phyloP scores from a whole-genome alignment of 2,888 invertebrate genomes.

The Oxyteleia sp. region DNA sequence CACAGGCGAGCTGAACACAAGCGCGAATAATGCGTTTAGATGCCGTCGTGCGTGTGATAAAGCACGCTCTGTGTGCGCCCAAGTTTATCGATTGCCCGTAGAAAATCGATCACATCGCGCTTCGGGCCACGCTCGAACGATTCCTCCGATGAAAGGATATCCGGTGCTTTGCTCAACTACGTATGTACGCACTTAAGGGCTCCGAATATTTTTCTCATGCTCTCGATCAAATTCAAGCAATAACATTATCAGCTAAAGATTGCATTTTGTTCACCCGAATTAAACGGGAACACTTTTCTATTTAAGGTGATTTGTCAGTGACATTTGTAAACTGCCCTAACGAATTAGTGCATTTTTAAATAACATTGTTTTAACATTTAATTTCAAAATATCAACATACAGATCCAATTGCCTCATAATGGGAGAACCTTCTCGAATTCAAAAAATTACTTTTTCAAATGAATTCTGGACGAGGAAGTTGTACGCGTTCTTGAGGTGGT shows the following conservation, averaged over 20 bases:
- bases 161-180: slow-evolving; percentile 79
- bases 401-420: no score
- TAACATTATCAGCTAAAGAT: slow-evolving; percentile 28
- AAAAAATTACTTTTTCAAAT: no score
- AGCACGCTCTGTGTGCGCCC: slow-evolving; percentile 68
- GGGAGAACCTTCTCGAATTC: no score
- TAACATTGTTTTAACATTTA: no score
- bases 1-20: slow-evolving; percentile 39
- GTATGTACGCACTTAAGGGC: slow-evolving; percentile 61
- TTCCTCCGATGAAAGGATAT: slow-evolving; percentile 83
- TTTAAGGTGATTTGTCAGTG: no score
- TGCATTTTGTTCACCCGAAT: no score
- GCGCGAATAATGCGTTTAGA: slow-evolving; percentile 67
- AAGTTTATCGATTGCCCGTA: slow-evolving; percentile 70
- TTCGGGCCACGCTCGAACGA: slow-evolving; percentile 66
- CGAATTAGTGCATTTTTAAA: no score
- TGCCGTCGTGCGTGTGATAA: slow-evolving; percentile 68
- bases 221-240: slow-evolving; percentile 18
- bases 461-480: no score
- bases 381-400: no score
- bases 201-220: slow-evolving; percentile 5
- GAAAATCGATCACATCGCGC: slow-evolving; percentile 68
- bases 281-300: no score
- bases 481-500: no score
- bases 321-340: no score